Percentiles rank a stretch among this genome's conserved stretches.
phyloP scores from a whole-genome alignment of 2,888 invertebrate species.

The Choreutis nemorana region DNA sequence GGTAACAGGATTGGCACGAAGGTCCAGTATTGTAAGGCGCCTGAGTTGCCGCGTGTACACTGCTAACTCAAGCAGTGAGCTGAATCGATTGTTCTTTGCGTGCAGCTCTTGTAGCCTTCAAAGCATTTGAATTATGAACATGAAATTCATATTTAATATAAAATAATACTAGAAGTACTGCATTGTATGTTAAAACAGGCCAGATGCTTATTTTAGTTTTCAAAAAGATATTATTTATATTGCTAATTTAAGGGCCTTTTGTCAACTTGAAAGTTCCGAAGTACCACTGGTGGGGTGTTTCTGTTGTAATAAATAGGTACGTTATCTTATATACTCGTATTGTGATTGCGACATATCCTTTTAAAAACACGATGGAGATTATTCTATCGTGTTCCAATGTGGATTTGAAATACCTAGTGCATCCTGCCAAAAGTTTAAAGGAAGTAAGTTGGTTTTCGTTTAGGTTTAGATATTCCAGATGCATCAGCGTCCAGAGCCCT shows the following conservation, averaged over 20 bases:
- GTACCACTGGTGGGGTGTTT: too few relatives aligned
- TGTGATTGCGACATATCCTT: not conserved
- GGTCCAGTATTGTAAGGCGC: conserved; percentile 33
- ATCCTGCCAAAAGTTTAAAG: conserved; percentile 57
- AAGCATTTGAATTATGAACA: not conserved
- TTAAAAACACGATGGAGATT: not conserved
- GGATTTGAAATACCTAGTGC: conserved; percentile 32
- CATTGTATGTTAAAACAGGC: too few relatives aligned
- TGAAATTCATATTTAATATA: too few relatives aligned
- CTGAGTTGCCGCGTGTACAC: conserved; percentile 45
- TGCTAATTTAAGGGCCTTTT: too few relatives aligned
- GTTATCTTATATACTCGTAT: not conserved
- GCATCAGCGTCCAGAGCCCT: conserved; percentile 58
- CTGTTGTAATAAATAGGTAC: not conserved
- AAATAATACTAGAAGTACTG: too few relatives aligned
- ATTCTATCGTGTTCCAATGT: too few relatives aligned
- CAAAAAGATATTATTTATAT: too few relatives aligned
- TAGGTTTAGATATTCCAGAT: conserved; percentile 60
- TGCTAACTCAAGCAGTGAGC: conserved; percentile 39
- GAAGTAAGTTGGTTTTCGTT: conserved; percentile 61
- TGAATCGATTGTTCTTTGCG: conserved; percentile 39
- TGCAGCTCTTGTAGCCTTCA: conserved; percentile 40
- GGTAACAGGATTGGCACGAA: conserved; percentile 48
- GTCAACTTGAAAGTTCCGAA: too few relatives aligned
- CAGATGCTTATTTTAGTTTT: too few relatives aligned